Evolutionary conservation across 1,140 invertebrate genomes (phyloP).

Genomic region (Atta texana): DNA sequence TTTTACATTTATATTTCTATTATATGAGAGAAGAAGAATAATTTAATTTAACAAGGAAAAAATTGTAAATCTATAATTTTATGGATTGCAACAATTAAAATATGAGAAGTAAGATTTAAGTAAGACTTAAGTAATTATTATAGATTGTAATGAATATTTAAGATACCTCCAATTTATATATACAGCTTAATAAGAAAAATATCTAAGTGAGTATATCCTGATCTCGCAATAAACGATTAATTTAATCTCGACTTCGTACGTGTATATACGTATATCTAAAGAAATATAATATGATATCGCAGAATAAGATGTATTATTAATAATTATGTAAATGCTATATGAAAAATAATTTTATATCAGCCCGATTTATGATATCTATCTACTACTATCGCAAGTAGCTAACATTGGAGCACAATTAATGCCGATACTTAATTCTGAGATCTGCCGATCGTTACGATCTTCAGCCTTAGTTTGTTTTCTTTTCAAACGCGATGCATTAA

Average conservation of each 20-base stretch:
- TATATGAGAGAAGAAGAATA: neutral
- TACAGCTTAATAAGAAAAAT: neutral
- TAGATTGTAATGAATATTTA: conserved; percentile 4
- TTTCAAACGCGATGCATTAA: neutral
- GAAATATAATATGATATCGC: too few species aligned
- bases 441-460: neutral
- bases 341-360: conserved; percentile 12
- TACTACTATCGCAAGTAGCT: neutral
- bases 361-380: neutral
- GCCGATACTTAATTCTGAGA: conserved; percentile 11
- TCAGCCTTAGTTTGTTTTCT: neutral
- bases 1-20: too few species aligned
- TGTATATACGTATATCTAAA: neutral
- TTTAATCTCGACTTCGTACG: neutral
- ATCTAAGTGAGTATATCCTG: neutral
- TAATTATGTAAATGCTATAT: too few species aligned
- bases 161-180: neutral
- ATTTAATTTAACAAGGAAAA: neutral
- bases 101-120: neutral
- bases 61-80: neutral
- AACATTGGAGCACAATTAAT: conserved; percentile 3
- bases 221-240: conserved; percentile 20
- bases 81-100: conserved; percentile 6
- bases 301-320: too few species aligned
- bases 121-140: conserved; percentile 2